phyloP scores from a whole-genome alignment of 2,113 vertebrate genomes.

The Bucco capensis region DNA sequence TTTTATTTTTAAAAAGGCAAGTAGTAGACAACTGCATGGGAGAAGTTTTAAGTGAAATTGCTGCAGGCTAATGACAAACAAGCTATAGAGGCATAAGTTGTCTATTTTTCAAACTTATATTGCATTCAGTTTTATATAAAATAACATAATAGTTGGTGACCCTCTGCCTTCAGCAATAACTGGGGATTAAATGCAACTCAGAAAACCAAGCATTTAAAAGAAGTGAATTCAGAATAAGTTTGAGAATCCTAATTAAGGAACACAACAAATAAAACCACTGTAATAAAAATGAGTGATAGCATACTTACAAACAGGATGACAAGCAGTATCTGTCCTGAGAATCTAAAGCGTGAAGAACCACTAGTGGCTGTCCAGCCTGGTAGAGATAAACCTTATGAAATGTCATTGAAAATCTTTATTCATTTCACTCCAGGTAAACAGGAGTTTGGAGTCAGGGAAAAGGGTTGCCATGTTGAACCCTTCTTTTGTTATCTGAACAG shows the following conservation, averaged over 20 bases:
- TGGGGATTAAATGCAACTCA: background rate
- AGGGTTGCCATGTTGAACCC: accelerated
- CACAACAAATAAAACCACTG: background rate
- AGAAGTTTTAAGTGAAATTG: background rate
- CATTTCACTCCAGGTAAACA: background rate
- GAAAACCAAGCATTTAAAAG: background rate
- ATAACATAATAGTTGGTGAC: background rate
- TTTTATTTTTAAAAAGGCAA: background rate
- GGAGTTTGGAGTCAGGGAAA: background rate
- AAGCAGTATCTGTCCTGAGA: background rate
- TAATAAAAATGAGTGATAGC: background rate
- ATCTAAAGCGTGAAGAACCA: background rate
- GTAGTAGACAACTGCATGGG: background rate
- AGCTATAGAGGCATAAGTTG: background rate
- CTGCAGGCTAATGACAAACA: background rate
- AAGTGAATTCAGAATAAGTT: background rate
- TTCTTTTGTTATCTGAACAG: background rate
- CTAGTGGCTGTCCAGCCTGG: background rate
- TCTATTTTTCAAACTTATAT: background rate
- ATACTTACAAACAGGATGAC: background rate
- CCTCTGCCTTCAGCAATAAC: background rate
- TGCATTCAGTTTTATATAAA: conserved; percentile 39
- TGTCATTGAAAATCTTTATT: background rate
- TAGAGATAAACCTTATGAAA: background rate
- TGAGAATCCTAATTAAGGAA: background rate